Evolutionary conservation across 2,113 vertebrate genomes (phyloP).

Genomic region (Chrysemys picta): DNA sequence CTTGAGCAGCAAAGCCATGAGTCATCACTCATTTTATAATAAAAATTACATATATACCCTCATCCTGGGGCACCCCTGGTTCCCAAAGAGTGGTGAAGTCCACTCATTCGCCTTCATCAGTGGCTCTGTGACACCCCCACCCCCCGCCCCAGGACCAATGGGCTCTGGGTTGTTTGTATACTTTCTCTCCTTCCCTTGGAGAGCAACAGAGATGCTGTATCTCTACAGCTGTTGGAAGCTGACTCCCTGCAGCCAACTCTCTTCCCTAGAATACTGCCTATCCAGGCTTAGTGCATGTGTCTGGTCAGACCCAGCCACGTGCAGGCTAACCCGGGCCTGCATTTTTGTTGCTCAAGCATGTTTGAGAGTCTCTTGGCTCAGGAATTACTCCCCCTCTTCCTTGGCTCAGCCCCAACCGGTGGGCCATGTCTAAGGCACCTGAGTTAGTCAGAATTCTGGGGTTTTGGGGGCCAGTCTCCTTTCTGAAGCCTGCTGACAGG

Average conservation of each 20-base stretch:
- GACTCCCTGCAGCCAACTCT: fast-evolving
- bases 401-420: neutral
- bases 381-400: neutral
- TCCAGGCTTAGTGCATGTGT: neutral
- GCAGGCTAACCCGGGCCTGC: neutral
- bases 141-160: neutral
- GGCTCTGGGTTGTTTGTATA: neutral
- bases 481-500: neutral
- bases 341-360: neutral
- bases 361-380: neutral
- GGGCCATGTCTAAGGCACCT: neutral
- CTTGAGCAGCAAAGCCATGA: neutral
- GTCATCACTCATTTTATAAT: neutral
- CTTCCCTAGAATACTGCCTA: fast-evolving
- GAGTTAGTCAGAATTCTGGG: neutral
- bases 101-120: neutral
- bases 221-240: neutral
- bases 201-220: fast-evolving
- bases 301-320: neutral
- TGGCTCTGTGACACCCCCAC: fast-evolving
- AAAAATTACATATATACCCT: fast-evolving
- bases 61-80: neutral
- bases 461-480: neutral
- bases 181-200: neutral
- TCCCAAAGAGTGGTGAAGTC: neutral